Base-by-base conservation (phyloP, 2,888 invertebrate species). In the Eupeodes latifasciatus region DNA sequence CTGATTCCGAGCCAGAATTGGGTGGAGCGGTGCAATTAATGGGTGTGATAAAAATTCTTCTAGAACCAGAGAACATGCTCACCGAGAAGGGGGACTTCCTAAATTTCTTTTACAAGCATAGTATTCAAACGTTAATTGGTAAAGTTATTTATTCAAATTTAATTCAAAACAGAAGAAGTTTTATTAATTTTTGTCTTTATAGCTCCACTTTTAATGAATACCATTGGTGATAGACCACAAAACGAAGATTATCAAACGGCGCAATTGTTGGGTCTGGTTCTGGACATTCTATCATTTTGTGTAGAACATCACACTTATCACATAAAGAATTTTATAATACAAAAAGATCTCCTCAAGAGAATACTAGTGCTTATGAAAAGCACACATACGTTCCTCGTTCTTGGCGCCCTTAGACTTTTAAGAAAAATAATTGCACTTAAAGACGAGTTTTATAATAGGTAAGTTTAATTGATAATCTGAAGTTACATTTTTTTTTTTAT, bases 301-400 rank as follows among this genome's bases (percentile, higher is more conserved):
- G 98, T 99, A 69, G 99, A 99, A 94, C 99, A 99, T 95, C 99
- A 99, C 94, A 98, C 98, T 83, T 99, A 98, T 95, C 98, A 99
- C 95, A 99, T 99, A 94, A 99, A 99, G 94, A 98, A 98, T 93
- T 99, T 98, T 94, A 97, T 99, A 94, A 95, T 99, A 92, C 98
- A 98, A 94, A 99, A 98, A 94, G 99, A 99, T 94, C 95, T 99
- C 90, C 95, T 99, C 90, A 96, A 98, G 93, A 96, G 98, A 94
- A 98, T 99, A 93, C 95, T 99, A 91, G 98, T 99, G 91, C 95
- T 99, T 90, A 98, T 99, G 97, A 97, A 98, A 93, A 99, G 99
- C 89, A 97, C 97, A 92, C 99, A 99, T 94, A 98, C 98, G 92
- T 99, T 99, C 95, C 96, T 99, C 91, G 98, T 99, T 91, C 96